These are phyloP conservation scores for Chloebia gouldiae DNA, from an alignment of 2,113 vertebrate genomes.

Conservation along the genomic window DNA sequence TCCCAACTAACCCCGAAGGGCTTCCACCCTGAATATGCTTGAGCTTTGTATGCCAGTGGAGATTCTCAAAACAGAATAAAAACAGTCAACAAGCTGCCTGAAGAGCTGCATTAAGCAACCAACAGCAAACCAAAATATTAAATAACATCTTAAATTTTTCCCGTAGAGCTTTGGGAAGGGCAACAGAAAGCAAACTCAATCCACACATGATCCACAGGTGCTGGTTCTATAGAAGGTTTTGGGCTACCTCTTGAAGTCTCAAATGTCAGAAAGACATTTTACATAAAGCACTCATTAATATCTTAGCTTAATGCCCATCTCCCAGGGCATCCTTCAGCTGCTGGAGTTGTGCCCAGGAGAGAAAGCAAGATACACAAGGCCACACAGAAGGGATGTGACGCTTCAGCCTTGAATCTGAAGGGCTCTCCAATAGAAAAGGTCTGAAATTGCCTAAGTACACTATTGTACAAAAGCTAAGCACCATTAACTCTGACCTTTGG, in stretches of 20 bases:
- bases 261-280: not conserved
- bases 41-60: not conserved
- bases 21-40: not conserved
- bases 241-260: not conserved
- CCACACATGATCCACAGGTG: not conserved
- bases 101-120: not conserved
- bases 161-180: not conserved
- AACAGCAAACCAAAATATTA: not conserved
- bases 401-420: not conserved
- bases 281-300: not conserved
- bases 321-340: not conserved
- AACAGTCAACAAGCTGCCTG: not conserved
- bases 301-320: not conserved
- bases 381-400: rapidly evolving
- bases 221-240: not conserved
- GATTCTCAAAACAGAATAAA: not conserved
- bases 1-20: not conserved
- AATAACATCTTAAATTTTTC: not conserved
- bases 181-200: not conserved
- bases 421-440: not conserved
- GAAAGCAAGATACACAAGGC: not conserved
- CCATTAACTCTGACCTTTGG: not conserved
- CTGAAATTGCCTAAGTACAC: not conserved
- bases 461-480: not conserved
- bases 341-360: rapidly evolving